Percentiles rank a stretch among this genome's conserved stretches.
Evolutionary conservation across 2,797 vertebrate species (phyloP).

Genomic region (Melanotaenia pygmaea): DNA sequence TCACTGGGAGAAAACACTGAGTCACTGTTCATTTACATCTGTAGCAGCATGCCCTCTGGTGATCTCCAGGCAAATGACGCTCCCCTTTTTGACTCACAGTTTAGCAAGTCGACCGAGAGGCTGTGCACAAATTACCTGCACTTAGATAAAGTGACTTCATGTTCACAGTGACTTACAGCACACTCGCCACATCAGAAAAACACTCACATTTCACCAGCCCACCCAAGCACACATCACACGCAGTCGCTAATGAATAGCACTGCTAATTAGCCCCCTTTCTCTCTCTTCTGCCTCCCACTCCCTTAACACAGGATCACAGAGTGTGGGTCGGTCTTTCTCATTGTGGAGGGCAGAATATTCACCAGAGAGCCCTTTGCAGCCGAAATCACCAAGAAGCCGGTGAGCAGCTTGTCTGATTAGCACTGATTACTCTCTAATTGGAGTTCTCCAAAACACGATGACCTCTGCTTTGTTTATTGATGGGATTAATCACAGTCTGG

Average conservation of each 20-base stretch:
- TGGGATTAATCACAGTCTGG: slow-evolving; percentile 83
- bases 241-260: slow-evolving; percentile 70
- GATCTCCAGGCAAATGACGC: slow-evolving; percentile 37
- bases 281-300: slow-evolving; percentile 73
- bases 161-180: slow-evolving; percentile 2
- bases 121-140: not conserved
- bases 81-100: slow-evolving; percentile 19
- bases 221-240: slow-evolving; percentile 66
- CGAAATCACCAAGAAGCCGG: slow-evolving; percentile 77
- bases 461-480: slow-evolving; percentile 89
- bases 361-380: slow-evolving; percentile 70
- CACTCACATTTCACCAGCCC: slow-evolving; percentile 52
- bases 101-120: slow-evolving; percentile 16
- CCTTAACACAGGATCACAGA: slow-evolving; percentile 78
- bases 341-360: slow-evolving; percentile 72
- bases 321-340: slow-evolving; percentile 68
- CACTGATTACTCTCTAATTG: slow-evolving; percentile 86
- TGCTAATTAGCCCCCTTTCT: slow-evolving; percentile 70
- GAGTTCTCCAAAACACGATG: slow-evolving; percentile 86
- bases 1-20: slow-evolving; percentile 57
- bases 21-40: slow-evolving; percentile 67
- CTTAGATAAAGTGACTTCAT: slow-evolving; percentile 9
- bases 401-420: slow-evolving; percentile 85
- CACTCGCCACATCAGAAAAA: slow-evolving; percentile 43
- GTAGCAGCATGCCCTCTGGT: slow-evolving; percentile 35